Evolutionary conservation across 2,888 invertebrate species (phyloP), one percentile per base, ranked within the genome.

Genomic region (Clistopyga incitator): DNA sequence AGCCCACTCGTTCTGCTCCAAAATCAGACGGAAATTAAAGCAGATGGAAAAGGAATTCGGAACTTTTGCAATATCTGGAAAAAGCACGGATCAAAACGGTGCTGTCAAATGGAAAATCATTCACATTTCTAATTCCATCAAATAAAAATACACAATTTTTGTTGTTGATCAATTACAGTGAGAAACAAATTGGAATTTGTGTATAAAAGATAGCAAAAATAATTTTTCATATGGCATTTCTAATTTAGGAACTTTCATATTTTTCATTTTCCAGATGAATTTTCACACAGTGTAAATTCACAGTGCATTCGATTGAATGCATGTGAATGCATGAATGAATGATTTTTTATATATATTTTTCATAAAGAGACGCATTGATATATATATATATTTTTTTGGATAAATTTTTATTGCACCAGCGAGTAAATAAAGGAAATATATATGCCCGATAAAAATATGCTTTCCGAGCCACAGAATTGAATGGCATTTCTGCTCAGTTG

Each of bases 1-100:
- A 45, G 42, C 42, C 74, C 56, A 76, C 77, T 18, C 74, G 23
- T 50, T 45, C 38, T 65, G 54, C 47, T 70, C 50, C 47, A 74
- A 84, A 84, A 84, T 80, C 54, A 15, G 52, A 11, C 80, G 80
- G 80, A 81, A 84, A 84, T 84, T 74, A 64, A 77, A 70, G 50
- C 74, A 78, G 77, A 81, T 78, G 78, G 50, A 68, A 78, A 70
- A 84, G 47, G 18, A 29, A 61, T 61, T 61, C 6, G 50, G 23
- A 52, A 61, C 64, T 38, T 38, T 75, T 50, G n/a, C 64, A 18
- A 38, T 11, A 38, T 13, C 13, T 15, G 18, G 8, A 42, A 20
- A 64, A 42, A 64, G 18, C 2, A 64, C n/a, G 6, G 20, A 42
- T 4, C 38, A 18, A 13, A 64, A 11, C 11, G 18, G 8, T 11